These are phyloP conservation scores for Melitaea cinxia DNA, from an alignment of 1,140 invertebrate genomes.

Conservation along the genomic window DNA sequence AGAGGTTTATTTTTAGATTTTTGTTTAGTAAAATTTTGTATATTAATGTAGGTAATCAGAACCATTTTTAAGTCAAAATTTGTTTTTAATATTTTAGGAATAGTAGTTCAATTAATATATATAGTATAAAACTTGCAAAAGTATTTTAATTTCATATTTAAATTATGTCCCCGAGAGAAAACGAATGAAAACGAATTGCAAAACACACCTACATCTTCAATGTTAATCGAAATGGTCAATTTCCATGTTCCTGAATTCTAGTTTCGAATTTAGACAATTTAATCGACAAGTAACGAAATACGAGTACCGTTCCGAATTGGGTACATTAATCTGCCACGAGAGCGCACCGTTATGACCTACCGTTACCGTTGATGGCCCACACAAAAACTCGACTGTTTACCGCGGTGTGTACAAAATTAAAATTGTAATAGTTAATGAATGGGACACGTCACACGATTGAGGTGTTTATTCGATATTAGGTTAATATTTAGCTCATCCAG, in stretches of 20 bases:
- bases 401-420: constrained; percentile 1
- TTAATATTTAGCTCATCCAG: too few relatives aligned
- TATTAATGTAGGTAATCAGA: too few relatives aligned
- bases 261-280: constrained; percentile 13
- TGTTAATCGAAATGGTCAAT: constrained; percentile 12
- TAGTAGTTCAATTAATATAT: too few relatives aligned
- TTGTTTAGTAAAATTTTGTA: too few relatives aligned
- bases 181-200: background rate
- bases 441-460: background rate
- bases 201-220: background rate
- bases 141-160: too few relatives aligned
- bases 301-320: constrained; percentile 17
- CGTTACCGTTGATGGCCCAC: constrained; percentile 18
- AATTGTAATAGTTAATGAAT: constrained; percentile 5
- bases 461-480: too few relatives aligned
- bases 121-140: too few relatives aligned
- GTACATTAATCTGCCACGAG: constrained; percentile 25
- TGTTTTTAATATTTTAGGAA: too few relatives aligned
- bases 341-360: constrained; percentile 20
- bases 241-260: constrained; percentile 21
- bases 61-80: too few relatives aligned
- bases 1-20: too few relatives aligned
- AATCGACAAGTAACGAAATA: constrained; percentile 16
- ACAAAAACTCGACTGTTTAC: constrained; percentile 7
- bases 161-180: too few relatives aligned